A percentile compares a stretch with the other conserved stretches of the same genome.
phyloP scores from a whole-genome alignment of 2,113 vertebrate species.

The Nyctibius bracteatus region DNA sequence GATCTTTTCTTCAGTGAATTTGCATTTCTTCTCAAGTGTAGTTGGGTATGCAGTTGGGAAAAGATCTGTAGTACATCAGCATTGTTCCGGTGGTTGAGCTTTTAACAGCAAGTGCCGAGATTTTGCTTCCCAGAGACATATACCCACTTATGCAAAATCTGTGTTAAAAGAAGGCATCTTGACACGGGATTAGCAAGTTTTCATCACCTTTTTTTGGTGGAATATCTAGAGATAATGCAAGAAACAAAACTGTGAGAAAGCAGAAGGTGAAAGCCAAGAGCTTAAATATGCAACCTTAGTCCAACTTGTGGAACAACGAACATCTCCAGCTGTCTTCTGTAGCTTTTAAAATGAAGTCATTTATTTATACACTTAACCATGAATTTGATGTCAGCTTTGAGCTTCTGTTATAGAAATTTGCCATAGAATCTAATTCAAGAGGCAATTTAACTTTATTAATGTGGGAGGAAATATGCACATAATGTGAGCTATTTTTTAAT shows the following conservation, averaged over 20 bases:
- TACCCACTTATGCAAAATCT: not conserved
- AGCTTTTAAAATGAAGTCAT: not conserved
- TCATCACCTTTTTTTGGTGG: not conserved
- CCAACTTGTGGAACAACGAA: not conserved
- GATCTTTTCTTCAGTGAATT: not conserved
- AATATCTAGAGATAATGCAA: not conserved
- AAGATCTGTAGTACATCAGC: not conserved
- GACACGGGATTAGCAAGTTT: not conserved
- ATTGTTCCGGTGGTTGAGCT: constrained; percentile 19
- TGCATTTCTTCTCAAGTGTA: not conserved
- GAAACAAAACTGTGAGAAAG: not conserved
- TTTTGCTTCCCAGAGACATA: not conserved
- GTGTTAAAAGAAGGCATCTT: not conserved
- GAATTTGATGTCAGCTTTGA: not conserved
- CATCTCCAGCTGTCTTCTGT: not conserved
- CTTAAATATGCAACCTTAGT: not conserved
- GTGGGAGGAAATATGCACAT: not conserved
- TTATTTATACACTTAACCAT: not conserved
- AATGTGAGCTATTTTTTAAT: constrained; percentile 7
- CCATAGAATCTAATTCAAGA: not conserved
- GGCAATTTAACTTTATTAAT: constrained; percentile 16
- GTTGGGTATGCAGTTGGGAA: not conserved
- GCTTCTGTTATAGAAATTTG: not conserved
- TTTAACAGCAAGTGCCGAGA: not conserved
- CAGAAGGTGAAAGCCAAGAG: not conserved